A percentile compares a stretch with the other conserved stretches of the same genome.
Evolutionary conservation across 1,140 invertebrate genomes (phyloP).

Genomic region (Pseudoatta argentina): DNA sequence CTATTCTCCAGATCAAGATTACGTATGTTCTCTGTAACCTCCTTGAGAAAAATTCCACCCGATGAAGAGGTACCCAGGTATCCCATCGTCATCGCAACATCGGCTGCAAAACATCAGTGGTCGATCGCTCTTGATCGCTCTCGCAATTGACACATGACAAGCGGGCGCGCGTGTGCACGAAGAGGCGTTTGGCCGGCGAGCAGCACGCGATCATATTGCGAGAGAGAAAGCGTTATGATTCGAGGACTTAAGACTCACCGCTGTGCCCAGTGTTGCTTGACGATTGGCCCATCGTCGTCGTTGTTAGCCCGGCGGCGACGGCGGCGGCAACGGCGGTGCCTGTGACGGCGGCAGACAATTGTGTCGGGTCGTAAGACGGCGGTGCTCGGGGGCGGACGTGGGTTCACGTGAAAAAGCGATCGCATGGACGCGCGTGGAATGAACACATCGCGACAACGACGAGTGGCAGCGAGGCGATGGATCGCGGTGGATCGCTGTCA

Average conservation of each 20-base stretch:
- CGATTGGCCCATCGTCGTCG: conserved; percentile 82
- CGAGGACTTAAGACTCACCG: conserved; percentile 78
- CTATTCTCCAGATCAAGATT: not conserved
- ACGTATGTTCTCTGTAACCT: conserved; percentile 15
- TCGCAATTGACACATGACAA: conserved; percentile 76
- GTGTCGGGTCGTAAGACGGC: conserved; percentile 29
- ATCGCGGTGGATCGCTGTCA: conserved; percentile 68
- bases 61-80: not conserved
- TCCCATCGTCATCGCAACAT: not conserved
- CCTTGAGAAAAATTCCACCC: not conserved
- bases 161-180: not conserved
- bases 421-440: conserved; percentile 74
- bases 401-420: conserved; percentile 75
- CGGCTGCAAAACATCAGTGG: not conserved
- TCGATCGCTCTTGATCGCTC: conserved; percentile 62
- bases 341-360: not conserved
- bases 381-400: conserved; percentile 73
- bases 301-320: conserved; percentile 52
- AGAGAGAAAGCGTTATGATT: conserved; percentile 41
- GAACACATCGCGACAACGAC: conserved; percentile 75
- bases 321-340: conserved; percentile 20
- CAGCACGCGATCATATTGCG: conserved; percentile 29
- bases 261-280: conserved; percentile 83
- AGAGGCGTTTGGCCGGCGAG: conserved; percentile 6
- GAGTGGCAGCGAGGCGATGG: conserved; percentile 55